Conservation (phyloP, 2,888 invertebrate genomes). For the Tetragonula carbonaria region DNA sequence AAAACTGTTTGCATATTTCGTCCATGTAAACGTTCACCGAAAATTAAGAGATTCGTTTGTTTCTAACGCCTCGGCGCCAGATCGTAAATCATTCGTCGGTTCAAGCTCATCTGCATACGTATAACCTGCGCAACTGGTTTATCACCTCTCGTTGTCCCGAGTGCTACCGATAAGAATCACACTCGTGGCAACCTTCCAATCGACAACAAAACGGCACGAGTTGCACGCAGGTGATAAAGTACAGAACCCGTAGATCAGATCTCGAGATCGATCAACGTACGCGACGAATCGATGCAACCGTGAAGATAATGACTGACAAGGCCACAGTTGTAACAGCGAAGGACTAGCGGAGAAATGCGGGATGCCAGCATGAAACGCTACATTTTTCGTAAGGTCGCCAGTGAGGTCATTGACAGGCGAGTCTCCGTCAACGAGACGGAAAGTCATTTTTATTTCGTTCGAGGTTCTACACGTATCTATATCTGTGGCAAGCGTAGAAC, state of each 20-base stretch:
- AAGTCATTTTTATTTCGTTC: slow-evolving; percentile 31
- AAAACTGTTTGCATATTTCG: not conserved
- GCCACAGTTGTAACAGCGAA: slow-evolving; percentile 59
- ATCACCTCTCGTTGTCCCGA: not conserved
- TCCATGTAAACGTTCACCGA: not conserved
- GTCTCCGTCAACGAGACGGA: slow-evolving; percentile 18
- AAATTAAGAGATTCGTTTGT: not conserved
- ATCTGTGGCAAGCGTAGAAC: not conserved
- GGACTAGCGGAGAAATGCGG: slow-evolving; percentile 73
- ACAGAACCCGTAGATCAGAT: slow-evolving; percentile 43
- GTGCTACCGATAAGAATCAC: slow-evolving; percentile 28
- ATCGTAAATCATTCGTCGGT: not conserved
- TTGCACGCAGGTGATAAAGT: slow-evolving; percentile 36
- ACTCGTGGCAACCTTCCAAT: slow-evolving; percentile 44
- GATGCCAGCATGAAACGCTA: slow-evolving; percentile 64
- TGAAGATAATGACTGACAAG: slow-evolving; percentile 70
- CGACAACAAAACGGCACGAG: slow-evolving; percentile 25
- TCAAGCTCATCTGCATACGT: not conserved
- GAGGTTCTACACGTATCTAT: not conserved
- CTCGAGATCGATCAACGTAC: slow-evolving; percentile 24
- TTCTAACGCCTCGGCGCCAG: not conserved
- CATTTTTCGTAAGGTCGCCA: slow-evolving; percentile 72
- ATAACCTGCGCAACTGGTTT: not conserved
- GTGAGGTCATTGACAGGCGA: slow-evolving; percentile 66
- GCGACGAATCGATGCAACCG: slow-evolving; percentile 52